Evolutionary conservation across 2,888 invertebrate genomes (phyloP), one percentile per base, ranked within the genome.

Genomic region (Sinopyrophorus schimmeli): DNA sequence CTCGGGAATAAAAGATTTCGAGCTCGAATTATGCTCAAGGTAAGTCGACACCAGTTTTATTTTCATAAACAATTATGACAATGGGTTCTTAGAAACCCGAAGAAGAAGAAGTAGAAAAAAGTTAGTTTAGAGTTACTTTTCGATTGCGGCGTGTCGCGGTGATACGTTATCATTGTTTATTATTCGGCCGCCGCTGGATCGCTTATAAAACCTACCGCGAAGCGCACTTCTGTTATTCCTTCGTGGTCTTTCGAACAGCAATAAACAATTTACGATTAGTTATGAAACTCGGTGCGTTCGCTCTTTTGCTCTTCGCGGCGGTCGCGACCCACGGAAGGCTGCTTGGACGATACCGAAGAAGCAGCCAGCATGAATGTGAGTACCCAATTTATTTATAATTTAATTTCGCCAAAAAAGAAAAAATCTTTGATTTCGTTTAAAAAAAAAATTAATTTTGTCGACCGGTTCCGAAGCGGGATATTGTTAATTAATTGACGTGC

Each of bases 341-440:
- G n/a, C 27, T 48, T 9, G 27, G 51, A 34, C 31, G 52, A 32
- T 24, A 27, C 9, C 24, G 49, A 30, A 52, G 59, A 48, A 55
- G 54, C 28, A 20, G 53, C 15, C 48, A 46, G 20, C 44, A 48
- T 40, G 59, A 59, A 50, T 59, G 59, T 59, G 53, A 59, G 55
- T 47, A 21, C 6, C 5, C 15, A 10, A 41, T 34, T 28, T 15
- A 12, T n/a, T 12, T 26, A 50, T 30, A 40, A 31, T 9, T 7
- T 26, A n/a, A n/a, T n/a, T n/a, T n/a, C n/a, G n/a, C n/a, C n/a
- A n/a, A n/a, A n/a, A n/a, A n/a, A n/a, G n/a, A n/a, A n/a, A n/a
- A n/a, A n/a, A n/a, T n/a, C n/a, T n/a, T n/a, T n/a, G n/a, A n/a
- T n/a, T n/a, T n/a, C n/a, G n/a, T n/a, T n/a, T n/a, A n/a, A n/a